Percentiles rank a stretch among this genome's conserved stretches.
phyloP scores from a whole-genome alignment of 1,140 invertebrate species.

The Eurosta solidaginis region DNA sequence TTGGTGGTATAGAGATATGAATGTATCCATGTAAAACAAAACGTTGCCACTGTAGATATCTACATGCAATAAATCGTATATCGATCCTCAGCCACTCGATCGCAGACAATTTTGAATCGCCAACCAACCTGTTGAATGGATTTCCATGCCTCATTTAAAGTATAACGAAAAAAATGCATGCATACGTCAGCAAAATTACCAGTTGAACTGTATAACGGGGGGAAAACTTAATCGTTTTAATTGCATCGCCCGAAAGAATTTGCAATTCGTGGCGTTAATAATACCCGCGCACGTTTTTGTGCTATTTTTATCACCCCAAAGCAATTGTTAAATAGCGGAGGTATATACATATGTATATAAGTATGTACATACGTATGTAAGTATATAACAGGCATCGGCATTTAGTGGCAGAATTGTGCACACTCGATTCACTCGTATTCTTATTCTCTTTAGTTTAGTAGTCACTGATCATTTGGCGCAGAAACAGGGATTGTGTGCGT shows the following conservation, averaged over 20 bases:
- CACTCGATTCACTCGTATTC: no score
- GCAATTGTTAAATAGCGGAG: not conserved
- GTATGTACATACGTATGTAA: no score
- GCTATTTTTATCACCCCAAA: not conserved
- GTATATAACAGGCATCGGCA: no score
- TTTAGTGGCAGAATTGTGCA: no score
- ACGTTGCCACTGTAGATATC: no score
- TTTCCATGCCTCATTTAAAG: not conserved
- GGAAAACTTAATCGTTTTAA: not conserved
- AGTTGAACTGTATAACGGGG: not conserved
- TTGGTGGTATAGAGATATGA: no score
- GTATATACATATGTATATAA: no score
- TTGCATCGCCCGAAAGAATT: not conserved
- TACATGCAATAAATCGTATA: not conserved
- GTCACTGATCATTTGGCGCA: no score
- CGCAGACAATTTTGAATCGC: not conserved
- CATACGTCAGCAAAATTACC: slow-evolving; percentile 6
- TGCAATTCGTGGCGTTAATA: slow-evolving; percentile 10
- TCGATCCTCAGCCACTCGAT: slow-evolving; percentile 4
- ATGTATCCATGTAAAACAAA: no score
- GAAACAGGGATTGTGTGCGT: no score
- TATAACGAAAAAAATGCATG: not conserved
- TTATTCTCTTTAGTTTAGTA: no score
- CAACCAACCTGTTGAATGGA: not conserved
- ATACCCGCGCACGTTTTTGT: not conserved